These are phyloP conservation scores for Cremastinae sp. DNA, from an alignment of 2,888 invertebrate genomes.

Conservation along the genomic window DNA sequence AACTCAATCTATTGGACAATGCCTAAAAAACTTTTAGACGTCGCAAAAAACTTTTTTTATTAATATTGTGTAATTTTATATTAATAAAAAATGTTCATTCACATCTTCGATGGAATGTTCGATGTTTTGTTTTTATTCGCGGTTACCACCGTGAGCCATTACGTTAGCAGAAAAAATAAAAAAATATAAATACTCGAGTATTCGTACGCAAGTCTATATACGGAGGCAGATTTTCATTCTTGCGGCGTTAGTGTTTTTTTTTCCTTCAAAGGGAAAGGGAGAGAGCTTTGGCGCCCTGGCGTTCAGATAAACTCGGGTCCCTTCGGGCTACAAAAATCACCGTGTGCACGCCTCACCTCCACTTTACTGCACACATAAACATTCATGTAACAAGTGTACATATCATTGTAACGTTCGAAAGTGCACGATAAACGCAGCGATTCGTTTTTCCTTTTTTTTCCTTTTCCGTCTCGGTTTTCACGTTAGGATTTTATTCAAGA, in stretches of 20 bases:
- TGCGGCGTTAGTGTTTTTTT: conserved; percentile 13
- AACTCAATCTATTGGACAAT: too few relatives aligned
- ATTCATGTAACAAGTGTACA: conserved; percentile 9
- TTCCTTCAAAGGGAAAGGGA: neutral
- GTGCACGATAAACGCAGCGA: conserved; percentile 44
- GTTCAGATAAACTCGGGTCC: conserved; percentile 31
- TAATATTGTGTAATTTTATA: too few relatives aligned
- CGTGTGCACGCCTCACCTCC: conserved; percentile 31
- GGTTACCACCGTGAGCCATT: conserved; percentile 47
- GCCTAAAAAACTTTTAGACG: too few relatives aligned
- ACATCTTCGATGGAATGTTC: too few relatives aligned
- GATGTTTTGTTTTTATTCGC: conserved; percentile 23
- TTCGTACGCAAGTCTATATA: neutral
- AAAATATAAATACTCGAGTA: conserved; percentile 10
- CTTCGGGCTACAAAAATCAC: conserved; percentile 45
- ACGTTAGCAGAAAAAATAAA: neutral
- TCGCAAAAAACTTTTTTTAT: too few relatives aligned
- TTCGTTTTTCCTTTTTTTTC: conserved; percentile 14
- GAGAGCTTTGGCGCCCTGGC: conserved; percentile 49
- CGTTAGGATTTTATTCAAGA: too few relatives aligned
- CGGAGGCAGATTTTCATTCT: conserved; percentile 22
- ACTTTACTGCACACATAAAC: conserved; percentile 22
- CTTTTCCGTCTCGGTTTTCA: conserved; percentile 17
- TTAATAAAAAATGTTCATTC: too few relatives aligned
- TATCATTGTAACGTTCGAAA: conserved; percentile 1